Base-by-base conservation (phyloP, 2,113 vertebrate species). In the Oceanodroma tethys region DNA sequence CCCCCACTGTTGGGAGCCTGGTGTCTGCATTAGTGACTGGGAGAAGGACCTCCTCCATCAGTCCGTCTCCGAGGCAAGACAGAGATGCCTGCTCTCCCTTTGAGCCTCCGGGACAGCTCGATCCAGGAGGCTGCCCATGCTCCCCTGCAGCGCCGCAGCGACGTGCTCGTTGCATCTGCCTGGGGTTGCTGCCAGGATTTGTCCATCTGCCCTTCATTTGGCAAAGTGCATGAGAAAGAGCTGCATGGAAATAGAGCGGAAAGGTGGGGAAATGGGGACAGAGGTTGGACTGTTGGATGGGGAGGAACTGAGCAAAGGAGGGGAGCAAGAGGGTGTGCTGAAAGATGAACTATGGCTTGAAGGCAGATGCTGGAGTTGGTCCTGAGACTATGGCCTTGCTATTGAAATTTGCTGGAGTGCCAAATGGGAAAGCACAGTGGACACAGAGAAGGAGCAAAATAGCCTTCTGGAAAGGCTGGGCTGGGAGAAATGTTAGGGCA, bases 31-130 rank as follows among this genome's bases (percentile, higher is more conserved):
- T 27, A n/a, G 55, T 14, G 25, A 7, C 63, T 30, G 13, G 73
- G 47, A 90, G 7, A 12, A 42, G 29, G 52, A 14, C 8, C 21
- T 87, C 7, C 22, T 65, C 29, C 29, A 7, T 13, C 45, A 42
- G 20, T 4, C 11, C 5, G 0, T 11, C 58, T 80, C 30, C 0
- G 2, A 26, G n/a, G 43, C 36, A 26, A 6, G 67, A 7, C 13
- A 27, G 34, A 26, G 42, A 15, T 55, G 60, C 8, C 34, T 2
- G 4, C 47, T 71, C n/a, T 71, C 11, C 29, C 66, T 34, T 23
- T 7, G 29, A 92, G 45, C 36, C 38, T 38, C 23, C 0, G 2
- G 40, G 50, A 9, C 4, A 5, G 40, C 4, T 1, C 0, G 2
- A 4, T 10, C 25, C 60, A n/a, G 52, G 73, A 36, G 22, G 59